Evolutionary conservation across 64 coral and sea anemone genomes (phyloP).

Genomic region (Pocillopora damicornis): DNA sequence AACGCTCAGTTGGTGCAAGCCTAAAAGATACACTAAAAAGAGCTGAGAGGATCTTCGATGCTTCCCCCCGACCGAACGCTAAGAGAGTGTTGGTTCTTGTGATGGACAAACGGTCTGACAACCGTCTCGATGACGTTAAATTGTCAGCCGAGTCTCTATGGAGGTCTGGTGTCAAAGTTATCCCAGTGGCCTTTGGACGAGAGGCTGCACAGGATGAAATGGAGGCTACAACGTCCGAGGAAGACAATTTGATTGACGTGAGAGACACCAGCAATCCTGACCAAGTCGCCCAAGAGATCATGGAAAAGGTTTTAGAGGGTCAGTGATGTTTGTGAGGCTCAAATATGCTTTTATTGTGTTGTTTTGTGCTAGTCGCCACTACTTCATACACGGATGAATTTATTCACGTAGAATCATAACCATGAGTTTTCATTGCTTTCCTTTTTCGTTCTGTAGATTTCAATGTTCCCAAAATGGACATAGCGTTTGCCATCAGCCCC

Average conservation of each 20-base stretch:
- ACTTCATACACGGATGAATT: too few species aligned
- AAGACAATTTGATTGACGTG: constrained; percentile 62
- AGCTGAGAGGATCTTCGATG: constrained; percentile 47
- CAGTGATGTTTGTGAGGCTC: background rate
- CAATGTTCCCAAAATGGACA: constrained; percentile 57
- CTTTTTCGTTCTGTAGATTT: constrained; percentile 37
- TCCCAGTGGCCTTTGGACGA: constrained; percentile 67
- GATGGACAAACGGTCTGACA: constrained; percentile 55
- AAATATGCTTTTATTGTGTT: background rate
- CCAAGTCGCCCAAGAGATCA: constrained; percentile 54
- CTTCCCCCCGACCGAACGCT: constrained; percentile 44
- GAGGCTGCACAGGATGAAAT: constrained; percentile 57
- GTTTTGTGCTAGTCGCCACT: background rate
- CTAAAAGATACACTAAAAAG: constrained; percentile 50
- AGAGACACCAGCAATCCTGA: constrained; percentile 40
- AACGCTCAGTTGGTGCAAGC: constrained; percentile 11
- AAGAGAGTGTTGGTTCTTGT: constrained; percentile 70
- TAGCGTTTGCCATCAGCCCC: constrained; percentile 70
- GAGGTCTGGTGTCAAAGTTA: constrained; percentile 52
- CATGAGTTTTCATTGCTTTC: background rate
- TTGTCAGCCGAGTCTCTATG: constrained; percentile 37
- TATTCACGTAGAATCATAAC: too few species aligned
- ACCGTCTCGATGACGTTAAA: constrained; percentile 28
- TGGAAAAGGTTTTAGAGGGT: constrained; percentile 68
- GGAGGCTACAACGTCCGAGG: constrained; percentile 51